Conservation (phyloP, 2,113 vertebrate species). For the Saccopteryx leptura region DNA sequence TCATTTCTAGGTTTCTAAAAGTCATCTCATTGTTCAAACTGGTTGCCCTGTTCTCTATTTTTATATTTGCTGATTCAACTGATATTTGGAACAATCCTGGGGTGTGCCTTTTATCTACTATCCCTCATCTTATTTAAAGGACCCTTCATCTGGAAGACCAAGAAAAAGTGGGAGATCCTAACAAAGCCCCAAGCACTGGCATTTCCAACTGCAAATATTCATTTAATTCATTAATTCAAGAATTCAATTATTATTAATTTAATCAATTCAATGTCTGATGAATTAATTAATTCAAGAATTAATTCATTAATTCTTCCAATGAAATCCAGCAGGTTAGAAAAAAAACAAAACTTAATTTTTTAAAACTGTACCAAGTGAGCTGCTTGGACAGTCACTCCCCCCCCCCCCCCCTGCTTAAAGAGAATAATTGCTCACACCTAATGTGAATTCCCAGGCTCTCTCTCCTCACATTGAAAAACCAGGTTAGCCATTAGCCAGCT, state of each 20-base stretch:
- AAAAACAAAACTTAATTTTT: conserved; percentile 50
- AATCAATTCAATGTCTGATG: too few relatives aligned
- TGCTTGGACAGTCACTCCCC: neutral
- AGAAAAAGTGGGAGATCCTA: neutral
- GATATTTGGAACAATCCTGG: neutral
- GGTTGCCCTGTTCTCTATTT: neutral
- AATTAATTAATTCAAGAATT: too few relatives aligned
- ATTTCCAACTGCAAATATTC: conserved; percentile 49
- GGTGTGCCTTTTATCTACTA: neutral
- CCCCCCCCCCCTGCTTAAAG: conserved; percentile 20
- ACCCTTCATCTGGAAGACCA: neutral
- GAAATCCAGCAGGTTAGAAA: conserved; percentile 48
- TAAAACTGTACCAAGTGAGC: neutral
- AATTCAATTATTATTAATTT: too few relatives aligned
- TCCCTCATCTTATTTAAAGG: neutral
- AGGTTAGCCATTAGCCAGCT: conserved; percentile 66
- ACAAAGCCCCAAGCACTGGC: neutral
- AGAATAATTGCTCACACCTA: conserved; percentile 33
- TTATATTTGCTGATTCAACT: conserved; percentile 47
- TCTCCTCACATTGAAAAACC: conserved; percentile 43
- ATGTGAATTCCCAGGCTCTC: conserved; percentile 63
- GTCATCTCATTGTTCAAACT: conserved; percentile 28
- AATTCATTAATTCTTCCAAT: conserved; percentile 7
- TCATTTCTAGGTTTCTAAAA: conserved; percentile 56
- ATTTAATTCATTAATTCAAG: too few relatives aligned